A percentile compares a stretch with the other conserved stretches of the same genome.
Conservation (phyloP, 2,888 invertebrate genomes). For the Zygogramma bicolorata region DNA sequence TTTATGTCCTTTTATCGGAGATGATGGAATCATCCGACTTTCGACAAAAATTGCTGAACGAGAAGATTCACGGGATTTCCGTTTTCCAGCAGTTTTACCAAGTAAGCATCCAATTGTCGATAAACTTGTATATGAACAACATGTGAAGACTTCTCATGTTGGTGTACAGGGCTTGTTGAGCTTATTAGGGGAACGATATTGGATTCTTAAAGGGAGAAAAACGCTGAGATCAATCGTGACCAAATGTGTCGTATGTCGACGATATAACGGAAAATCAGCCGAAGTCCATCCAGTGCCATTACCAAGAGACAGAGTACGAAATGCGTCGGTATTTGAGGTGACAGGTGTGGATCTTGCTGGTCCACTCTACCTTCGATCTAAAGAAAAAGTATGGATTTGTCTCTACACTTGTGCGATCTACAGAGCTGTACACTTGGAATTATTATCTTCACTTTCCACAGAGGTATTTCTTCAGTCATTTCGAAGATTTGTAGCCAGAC, state of each 20-base stretch:
- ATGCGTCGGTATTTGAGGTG: too few species aligned
- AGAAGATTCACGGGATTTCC: background rate
- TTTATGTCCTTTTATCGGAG: background rate
- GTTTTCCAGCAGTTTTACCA: background rate
- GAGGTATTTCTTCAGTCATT: too few species aligned
- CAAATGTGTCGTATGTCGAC: background rate
- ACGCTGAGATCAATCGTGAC: background rate
- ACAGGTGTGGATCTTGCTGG: too few species aligned
- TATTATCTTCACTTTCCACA: too few species aligned
- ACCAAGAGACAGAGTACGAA: background rate
- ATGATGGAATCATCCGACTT: background rate
- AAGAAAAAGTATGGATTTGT: too few species aligned
- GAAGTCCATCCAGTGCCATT: background rate
- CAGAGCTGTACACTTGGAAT: too few species aligned
- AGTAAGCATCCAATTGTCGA: conserved; percentile 4
- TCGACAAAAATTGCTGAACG: background rate
- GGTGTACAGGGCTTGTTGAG: background rate
- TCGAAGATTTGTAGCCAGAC: too few species aligned
- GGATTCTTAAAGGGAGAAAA: background rate
- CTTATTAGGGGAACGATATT: background rate
- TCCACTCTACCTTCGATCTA: too few species aligned
- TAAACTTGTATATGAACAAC: background rate
- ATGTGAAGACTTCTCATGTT: background rate
- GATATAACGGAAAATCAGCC: background rate
- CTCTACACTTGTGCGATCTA: too few species aligned